Conservation (phyloP, 2,888 invertebrate genomes). For the Morinoia aosen region DNA sequence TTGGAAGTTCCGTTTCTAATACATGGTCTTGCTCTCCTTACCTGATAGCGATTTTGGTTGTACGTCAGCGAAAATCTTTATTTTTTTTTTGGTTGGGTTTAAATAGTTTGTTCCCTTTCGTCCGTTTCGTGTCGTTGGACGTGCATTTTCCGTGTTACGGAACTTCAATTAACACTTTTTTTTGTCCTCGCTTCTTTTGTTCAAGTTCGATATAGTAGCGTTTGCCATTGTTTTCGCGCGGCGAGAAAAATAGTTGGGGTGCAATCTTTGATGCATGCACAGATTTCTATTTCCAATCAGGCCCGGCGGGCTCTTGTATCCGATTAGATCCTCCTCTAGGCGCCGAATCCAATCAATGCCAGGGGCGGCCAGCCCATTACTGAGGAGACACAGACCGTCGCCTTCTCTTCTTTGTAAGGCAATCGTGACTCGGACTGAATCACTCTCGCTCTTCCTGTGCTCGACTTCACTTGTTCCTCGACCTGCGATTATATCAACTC, state of each 20-base stretch:
- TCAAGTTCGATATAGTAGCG: background rate
- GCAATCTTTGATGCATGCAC: constrained; percentile 50
- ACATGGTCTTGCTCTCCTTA: background rate
- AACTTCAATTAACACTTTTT: background rate
- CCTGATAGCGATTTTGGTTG: background rate
- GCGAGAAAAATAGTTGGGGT: background rate
- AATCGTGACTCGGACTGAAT: background rate
- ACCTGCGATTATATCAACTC: background rate
- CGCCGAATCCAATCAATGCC: constrained; percentile 41
- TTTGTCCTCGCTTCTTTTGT: background rate
- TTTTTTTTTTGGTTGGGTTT: background rate
- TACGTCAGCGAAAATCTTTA: background rate
- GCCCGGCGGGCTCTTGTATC: constrained; percentile 37
- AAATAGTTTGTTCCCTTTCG: background rate
- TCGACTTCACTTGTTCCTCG: background rate
- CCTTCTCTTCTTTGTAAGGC: background rate
- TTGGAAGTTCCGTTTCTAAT: background rate
- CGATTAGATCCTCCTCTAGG: constrained; percentile 47
- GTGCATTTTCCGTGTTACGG: background rate
- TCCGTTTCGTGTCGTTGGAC: background rate
- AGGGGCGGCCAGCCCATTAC: constrained; percentile 7
- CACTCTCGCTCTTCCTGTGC: background rate
- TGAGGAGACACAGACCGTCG: background rate
- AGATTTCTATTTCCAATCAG: constrained; percentile 51
- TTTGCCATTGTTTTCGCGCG: background rate